Conservation (phyloP, 1,140 invertebrate genomes). For the Drosophila ficusphila region DNA sequence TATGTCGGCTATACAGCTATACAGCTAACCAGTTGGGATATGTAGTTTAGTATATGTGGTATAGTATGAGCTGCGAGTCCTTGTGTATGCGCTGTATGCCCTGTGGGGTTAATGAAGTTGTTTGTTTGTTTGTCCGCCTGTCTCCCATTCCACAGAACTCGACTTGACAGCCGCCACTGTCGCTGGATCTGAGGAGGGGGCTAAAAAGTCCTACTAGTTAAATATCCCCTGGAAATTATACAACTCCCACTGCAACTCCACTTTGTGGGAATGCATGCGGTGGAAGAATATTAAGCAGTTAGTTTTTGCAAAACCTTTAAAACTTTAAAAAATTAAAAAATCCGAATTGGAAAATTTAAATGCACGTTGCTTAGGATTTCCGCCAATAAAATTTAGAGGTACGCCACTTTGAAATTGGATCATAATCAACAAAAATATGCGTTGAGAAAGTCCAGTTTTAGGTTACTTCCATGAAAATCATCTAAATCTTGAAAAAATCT, state of each 20-base stretch:
- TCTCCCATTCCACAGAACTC: slow-evolving; percentile 27
- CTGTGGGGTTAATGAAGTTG: slow-evolving; percentile 78
- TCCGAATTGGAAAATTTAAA: no score
- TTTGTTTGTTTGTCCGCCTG: slow-evolving; percentile 72
- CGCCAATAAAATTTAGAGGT: no score
- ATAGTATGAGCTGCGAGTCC: slow-evolving; percentile 15
- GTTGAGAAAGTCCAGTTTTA: no score
- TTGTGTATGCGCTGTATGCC: slow-evolving; percentile 53
- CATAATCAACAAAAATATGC: no score
- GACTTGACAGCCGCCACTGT: slow-evolving; percentile 39
- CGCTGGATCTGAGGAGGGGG: background rate
- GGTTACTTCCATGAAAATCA: no score
- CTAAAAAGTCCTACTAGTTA: slow-evolving; percentile 7
- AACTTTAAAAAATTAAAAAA: background rate
- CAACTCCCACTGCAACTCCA: background rate
- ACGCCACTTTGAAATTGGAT: no score
- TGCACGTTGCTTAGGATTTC: no score
- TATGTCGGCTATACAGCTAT: slow-evolving; percentile 13
- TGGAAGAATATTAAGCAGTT: background rate
- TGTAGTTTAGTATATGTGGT: no score
- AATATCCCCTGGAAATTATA: slow-evolving; percentile 16
- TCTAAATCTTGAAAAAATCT: no score
- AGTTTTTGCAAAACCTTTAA: background rate
- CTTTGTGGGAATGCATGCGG: background rate
- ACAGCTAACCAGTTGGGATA: no score